Evolutionary conservation across 2,888 invertebrate species (phyloP), one percentile per base, ranked within the genome.

Genomic region (Caenorhabditis drosophilae): DNA sequence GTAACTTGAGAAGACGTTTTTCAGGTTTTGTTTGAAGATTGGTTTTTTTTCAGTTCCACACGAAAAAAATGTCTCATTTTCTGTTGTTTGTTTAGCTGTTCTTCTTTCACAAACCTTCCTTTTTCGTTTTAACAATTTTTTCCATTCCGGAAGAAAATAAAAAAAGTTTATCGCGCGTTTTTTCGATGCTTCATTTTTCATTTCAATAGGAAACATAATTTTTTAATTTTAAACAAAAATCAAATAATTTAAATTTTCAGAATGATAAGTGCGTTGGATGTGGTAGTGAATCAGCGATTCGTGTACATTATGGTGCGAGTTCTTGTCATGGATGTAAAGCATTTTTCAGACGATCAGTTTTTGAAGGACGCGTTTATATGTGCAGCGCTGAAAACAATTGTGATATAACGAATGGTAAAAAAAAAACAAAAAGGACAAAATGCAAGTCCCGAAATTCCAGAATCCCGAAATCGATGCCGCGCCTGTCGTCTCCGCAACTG

Each of bases 291-390:
- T 67, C 68, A 6, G 61, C 73, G 9, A 75, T 77, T 34, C 67
- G 70, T 11, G 72, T 77, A n/a, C 77, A 77, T 53, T 77, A 77
- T 52, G 73, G 73, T 40, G 77, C 77, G 49, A 67, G 70, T 36
- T 69, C 69, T n/a, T 77, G 77, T 25, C 77, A 77, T 45, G 77
- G 77, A 34, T 77, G 77, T 56, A 77, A 77, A 51, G 77, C 77
- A 0, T 77, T 77, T 49, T 72, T 59, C 63, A 56, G 76, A 3
- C 52, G 78, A 40, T 72, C 72, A 35, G 75, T 77, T 16, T 76
- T 75, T 61, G 76, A 78, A 54, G 62, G 68, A 36, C 62, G 78
- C 9, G 53, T 59, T 49, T 71, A 77, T 55, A 64, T 58, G 54
- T 73, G 72, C 55, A 54, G 54, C 2, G 59, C 67, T 18, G 67